Evolutionary conservation across 2,888 invertebrate genomes (phyloP).

Genomic region (Harpalus rubripes): DNA sequence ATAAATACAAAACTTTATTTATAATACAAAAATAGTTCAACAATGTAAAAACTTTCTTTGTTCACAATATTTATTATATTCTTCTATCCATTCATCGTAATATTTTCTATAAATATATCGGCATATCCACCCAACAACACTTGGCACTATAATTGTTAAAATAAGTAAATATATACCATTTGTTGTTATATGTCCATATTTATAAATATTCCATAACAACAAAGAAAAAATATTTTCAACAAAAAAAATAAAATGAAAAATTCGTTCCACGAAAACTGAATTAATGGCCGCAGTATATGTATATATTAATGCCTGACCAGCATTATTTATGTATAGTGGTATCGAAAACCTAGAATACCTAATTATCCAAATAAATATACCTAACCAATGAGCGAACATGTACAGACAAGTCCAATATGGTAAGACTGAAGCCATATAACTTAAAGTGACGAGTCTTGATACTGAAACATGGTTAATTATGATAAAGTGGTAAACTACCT

Average conservation of each 20-base stretch:
- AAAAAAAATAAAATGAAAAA: slow-evolving; percentile 20
- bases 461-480: slow-evolving; percentile 8
- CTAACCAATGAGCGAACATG: slow-evolving; percentile 7
- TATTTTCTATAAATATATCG: slow-evolving; percentile 33
- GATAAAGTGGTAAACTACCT: no score
- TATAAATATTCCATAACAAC: neutral
- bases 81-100: neutral
- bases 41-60: slow-evolving; percentile 6
- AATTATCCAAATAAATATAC: slow-evolving; percentile 8
- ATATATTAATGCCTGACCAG: neutral
- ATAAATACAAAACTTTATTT: no score
- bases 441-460: neutral
- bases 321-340: neutral
- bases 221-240: slow-evolving; percentile 19
- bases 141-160: slow-evolving; percentile 5
- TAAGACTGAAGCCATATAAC: slow-evolving; percentile 5
- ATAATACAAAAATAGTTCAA: no score
- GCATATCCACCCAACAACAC: slow-evolving; percentile 10
- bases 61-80: neutral
- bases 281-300: slow-evolving; percentile 28
- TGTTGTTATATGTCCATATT: neutral
- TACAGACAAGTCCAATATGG: slow-evolving; percentile 16
- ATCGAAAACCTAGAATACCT: neutral
- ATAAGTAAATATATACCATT: slow-evolving; percentile 13
- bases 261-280: neutral